Percentiles rank a stretch among this genome's conserved stretches.
Conservation (phyloP, 2,797 vertebrate species). For the Artibeus lituratus region DNA sequence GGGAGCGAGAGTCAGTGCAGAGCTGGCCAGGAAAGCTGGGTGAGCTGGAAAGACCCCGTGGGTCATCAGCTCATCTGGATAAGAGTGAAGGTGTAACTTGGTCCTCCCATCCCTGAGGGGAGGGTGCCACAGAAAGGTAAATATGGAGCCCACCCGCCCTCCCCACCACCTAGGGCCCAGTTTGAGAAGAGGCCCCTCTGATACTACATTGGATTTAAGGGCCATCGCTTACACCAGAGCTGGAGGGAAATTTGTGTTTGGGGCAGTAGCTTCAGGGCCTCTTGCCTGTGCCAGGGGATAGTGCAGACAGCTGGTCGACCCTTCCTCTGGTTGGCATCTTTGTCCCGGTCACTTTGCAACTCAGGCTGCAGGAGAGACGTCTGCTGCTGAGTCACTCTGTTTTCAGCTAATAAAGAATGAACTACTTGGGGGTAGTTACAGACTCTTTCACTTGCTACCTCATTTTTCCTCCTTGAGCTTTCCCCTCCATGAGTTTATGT, state of each 20-base stretch:
- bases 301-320: not conserved
- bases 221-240: not conserved
- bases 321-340: not conserved
- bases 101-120: too few species aligned
- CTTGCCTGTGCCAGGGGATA: not conserved
- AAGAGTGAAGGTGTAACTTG: too few species aligned
- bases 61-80: fast-evolving
- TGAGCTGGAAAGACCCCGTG: not conserved
- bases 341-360: not conserved
- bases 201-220: not conserved
- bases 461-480: not conserved
- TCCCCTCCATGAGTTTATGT: not conserved
- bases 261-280: not conserved
- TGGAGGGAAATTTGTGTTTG: not conserved
- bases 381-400: not conserved
- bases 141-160: too few species aligned
- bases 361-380: not conserved
- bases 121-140: not conserved
- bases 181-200: not conserved
- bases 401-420: not conserved
- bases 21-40: not conserved
- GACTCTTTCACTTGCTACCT: not conserved
- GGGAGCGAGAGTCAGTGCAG: not conserved
- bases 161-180: not conserved
- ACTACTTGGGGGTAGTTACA: fast-evolving